Evolutionary conservation across 1,140 invertebrate genomes (phyloP), one percentile per base, ranked within the genome.

Genomic region (Pararge aegeria): DNA sequence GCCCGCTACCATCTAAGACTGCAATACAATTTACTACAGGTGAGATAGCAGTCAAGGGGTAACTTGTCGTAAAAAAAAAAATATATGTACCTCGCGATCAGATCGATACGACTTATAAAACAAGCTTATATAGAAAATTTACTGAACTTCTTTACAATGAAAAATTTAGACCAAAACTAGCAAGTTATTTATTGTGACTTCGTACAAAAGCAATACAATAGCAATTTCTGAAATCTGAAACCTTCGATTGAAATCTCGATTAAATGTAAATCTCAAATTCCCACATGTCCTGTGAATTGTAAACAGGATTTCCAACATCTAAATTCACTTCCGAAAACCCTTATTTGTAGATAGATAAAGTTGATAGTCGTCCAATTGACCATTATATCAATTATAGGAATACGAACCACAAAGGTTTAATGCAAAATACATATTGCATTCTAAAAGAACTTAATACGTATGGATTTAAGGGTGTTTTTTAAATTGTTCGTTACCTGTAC

Each of bases 211-310:
- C 20, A 46, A 46, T 46, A 46, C 10, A 46, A 46, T 46, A 46
- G 19, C 42, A 46, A 46, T 20, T 55, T 55, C 19, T 21, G 59
- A 42, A 52, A 61, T 66, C 42, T 53, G 50, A 58, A 54, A 53
- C 61, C 42, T 1, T 18, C 42, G 42, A 46, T 46, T 46, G 50
- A 63, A 40, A 51, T 40, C 34, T 42, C 48, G 53, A 62, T 62
- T 37, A 52, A 62, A 57, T 63, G 54, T 63, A 51, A 53, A 53
- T 63, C 61, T 63, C 61, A 53, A 52, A 57, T 63, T 63, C 55
- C 61, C 49, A 54, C 42, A 57, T 57, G 61, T 57, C 50, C 60
- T 51, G 53, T 62, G 60, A 52, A 46, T 52, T 63, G 37, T 53
- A 53, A 57, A 63, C 50, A 57, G 12, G 20, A 34, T 18, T 53